A percentile compares a stretch with the other conserved stretches of the same genome.
Evolutionary conservation across 2,888 invertebrate species (phyloP).

Genomic region (Tridacna gigas): DNA sequence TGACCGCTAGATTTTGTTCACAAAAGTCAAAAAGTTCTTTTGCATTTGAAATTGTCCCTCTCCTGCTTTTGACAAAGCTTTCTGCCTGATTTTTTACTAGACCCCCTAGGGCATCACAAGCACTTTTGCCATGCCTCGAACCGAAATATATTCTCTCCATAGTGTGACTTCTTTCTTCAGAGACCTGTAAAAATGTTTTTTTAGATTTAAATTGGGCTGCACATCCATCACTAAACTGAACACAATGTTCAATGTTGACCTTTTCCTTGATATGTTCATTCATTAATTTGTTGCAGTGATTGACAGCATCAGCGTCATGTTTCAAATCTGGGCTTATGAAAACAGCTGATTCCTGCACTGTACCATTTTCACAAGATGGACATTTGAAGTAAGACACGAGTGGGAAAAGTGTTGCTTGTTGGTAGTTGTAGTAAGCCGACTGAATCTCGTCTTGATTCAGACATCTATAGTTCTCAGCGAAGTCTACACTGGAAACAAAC

Average conservation of each 20-base stretch:
- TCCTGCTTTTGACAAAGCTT: slow-evolving; percentile 23
- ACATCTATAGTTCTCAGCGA: slow-evolving; percentile 30
- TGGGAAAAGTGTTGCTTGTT: slow-evolving; percentile 20
- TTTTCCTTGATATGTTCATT: slow-evolving; percentile 13
- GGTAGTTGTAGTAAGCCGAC: slow-evolving; percentile 12
- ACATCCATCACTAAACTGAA: slow-evolving; percentile 37
- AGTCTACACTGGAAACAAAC: slow-evolving; percentile 9
- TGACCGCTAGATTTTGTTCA: neutral
- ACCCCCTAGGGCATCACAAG: slow-evolving; percentile 20
- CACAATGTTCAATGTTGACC: slow-evolving; percentile 12
- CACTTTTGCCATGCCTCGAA: slow-evolving; percentile 32
- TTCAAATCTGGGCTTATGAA: slow-evolving; percentile 22
- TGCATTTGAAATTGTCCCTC: slow-evolving; percentile 23
- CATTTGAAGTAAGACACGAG: slow-evolving; percentile 20
- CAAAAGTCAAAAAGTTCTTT: slow-evolving; percentile 11
- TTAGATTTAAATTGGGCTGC: slow-evolving; percentile 24
- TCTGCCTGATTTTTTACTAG: slow-evolving; percentile 28
- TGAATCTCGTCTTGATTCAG: slow-evolving; percentile 11
- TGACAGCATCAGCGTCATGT: slow-evolving; percentile 24
- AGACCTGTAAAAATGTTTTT: slow-evolving; percentile 1
- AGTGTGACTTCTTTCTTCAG: slow-evolving; percentile 11
- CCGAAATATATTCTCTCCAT: slow-evolving; percentile 34
- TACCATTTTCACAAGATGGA: slow-evolving; percentile 12
- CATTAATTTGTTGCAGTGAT: neutral
- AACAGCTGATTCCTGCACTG: slow-evolving; percentile 16